Percentiles rank a stretch among this genome's conserved stretches.
Conservation (phyloP, 2,113 vertebrate species). For the Ciconia maguari region DNA sequence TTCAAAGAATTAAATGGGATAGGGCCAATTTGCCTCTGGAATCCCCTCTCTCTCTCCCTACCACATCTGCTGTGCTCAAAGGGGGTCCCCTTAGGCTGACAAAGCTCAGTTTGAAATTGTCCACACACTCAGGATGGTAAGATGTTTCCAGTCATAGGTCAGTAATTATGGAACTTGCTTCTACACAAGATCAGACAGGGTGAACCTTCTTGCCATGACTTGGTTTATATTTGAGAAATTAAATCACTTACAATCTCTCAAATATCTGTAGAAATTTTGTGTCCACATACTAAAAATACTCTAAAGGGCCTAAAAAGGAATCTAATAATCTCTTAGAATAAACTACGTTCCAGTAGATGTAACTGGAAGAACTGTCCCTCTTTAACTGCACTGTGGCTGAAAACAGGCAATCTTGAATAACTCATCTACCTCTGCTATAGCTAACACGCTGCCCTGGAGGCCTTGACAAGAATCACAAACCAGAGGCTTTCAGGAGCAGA, state of each 20-base stretch:
- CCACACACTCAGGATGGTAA: neutral
- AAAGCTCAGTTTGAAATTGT: conserved; percentile 46
- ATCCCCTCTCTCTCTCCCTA: neutral
- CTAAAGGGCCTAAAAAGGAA: neutral
- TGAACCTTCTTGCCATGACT: neutral
- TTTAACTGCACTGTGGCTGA: neutral
- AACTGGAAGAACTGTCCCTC: neutral
- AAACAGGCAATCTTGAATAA: neutral
- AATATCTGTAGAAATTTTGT: neutral
- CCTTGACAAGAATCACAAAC: neutral
- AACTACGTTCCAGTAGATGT: neutral
- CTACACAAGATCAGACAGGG: neutral
- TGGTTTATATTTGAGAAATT: neutral
- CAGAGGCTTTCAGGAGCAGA: neutral
- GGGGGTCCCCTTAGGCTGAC: conserved; percentile 26
- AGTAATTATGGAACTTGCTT: conserved; percentile 38
- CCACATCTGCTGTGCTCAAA: conserved; percentile 28
- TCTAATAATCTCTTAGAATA: neutral
- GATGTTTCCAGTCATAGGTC: neutral
- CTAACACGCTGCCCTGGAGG: neutral
- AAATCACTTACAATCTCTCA: neutral
- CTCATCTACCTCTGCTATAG: neutral
- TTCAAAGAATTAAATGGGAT: conserved; percentile 42
- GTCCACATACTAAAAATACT: neutral
- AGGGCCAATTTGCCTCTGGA: neutral